Percentiles rank a stretch among this genome's conserved stretches.
phyloP scores from a whole-genome alignment of 1,140 invertebrate species.

The Drepana arcuata region DNA sequence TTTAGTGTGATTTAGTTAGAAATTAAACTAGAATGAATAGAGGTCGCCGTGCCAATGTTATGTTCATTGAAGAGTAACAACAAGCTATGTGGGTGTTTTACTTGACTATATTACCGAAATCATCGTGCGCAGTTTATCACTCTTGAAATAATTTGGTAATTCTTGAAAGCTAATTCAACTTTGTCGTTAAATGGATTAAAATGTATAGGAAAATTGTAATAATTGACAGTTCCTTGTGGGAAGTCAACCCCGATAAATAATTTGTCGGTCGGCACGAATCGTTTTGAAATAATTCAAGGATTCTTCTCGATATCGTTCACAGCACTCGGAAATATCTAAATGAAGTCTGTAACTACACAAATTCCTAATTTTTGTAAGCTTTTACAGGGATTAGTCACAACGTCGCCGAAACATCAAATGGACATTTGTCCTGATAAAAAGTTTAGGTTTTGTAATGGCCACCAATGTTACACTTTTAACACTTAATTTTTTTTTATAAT shows the following conservation, averaged over 20 bases:
- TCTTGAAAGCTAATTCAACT: no score
- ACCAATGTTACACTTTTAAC: conserved; percentile 67
- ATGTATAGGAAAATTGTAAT: conserved; percentile 42
- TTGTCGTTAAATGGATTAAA: no score
- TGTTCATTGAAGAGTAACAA: conserved; percentile 68
- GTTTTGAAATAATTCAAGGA: conserved; percentile 37
- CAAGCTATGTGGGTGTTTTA: conserved; percentile 41
- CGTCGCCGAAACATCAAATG: conserved; percentile 71
- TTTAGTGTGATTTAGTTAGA: conserved; percentile 30
- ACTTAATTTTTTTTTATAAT: conserved; percentile 41
- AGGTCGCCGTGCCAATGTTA: conserved; percentile 63
- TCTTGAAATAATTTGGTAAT: conserved; percentile 8
- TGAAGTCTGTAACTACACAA: conserved; percentile 29
- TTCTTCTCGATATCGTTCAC: conserved; percentile 24
- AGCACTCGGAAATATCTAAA: conserved; percentile 26
- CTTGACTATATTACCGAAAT: conserved; percentile 21
- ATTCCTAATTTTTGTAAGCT: conserved; percentile 50
- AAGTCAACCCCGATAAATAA: conserved; percentile 61
- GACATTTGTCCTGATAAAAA: conserved; percentile 70
- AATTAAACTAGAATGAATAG: conserved; percentile 42
- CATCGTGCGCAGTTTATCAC: conserved; percentile 18
- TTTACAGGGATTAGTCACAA: conserved; percentile 45
- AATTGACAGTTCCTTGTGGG: conserved; percentile 63
- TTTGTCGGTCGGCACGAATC: conserved; percentile 50
- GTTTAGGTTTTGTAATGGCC: conserved; percentile 71